A percentile compares a stretch with the other conserved stretches of the same genome.
These are phyloP conservation scores for Ochropleura plecta DNA, from an alignment of 2,888 invertebrate genomes.

Conservation along the genomic window DNA sequence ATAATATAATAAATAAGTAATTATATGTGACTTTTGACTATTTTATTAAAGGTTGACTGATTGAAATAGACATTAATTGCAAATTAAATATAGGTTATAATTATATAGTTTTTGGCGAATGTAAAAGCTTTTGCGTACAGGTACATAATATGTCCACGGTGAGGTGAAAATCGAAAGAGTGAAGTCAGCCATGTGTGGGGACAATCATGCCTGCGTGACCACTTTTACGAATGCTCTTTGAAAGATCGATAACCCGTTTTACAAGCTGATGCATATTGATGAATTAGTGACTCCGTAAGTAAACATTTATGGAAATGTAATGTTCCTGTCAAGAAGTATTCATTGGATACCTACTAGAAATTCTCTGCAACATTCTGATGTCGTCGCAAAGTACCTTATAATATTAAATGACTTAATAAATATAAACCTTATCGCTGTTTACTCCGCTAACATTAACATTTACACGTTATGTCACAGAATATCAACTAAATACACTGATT, in stretches of 20 bases:
- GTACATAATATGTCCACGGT: slow-evolving; percentile 7
- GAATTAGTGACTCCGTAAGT: slow-evolving; percentile 54
- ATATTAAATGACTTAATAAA: slow-evolving; percentile 37
- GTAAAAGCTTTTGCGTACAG: slow-evolving; percentile 31
- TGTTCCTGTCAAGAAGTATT: slow-evolving; percentile 35
- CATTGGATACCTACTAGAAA: slow-evolving; percentile 20
- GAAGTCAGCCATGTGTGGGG: slow-evolving; percentile 61
- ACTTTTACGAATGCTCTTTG: slow-evolving; percentile 71
- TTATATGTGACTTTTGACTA: not conserved
- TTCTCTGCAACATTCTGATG: slow-evolving; percentile 22
- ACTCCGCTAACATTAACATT: slow-evolving; percentile 49
- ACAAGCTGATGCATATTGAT: slow-evolving; percentile 66
- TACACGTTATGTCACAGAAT: slow-evolving; percentile 43
- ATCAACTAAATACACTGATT: slow-evolving; percentile 36
- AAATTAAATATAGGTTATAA: slow-evolving; percentile 14
- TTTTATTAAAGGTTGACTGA: not conserved
- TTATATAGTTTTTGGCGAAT: slow-evolving; percentile 2
- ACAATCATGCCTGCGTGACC: slow-evolving; percentile 66
- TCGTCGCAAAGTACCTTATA: slow-evolving; percentile 28
- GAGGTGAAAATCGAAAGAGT: slow-evolving; percentile 66
- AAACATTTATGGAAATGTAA: slow-evolving; percentile 42
- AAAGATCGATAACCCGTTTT: slow-evolving; percentile 72
- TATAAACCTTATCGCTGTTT: slow-evolving; percentile 34
- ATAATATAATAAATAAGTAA: no score
- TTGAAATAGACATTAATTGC: not conserved